Conservation (phyloP, 2,797 vertebrate genomes). For the Sebastes cheni region DNA sequence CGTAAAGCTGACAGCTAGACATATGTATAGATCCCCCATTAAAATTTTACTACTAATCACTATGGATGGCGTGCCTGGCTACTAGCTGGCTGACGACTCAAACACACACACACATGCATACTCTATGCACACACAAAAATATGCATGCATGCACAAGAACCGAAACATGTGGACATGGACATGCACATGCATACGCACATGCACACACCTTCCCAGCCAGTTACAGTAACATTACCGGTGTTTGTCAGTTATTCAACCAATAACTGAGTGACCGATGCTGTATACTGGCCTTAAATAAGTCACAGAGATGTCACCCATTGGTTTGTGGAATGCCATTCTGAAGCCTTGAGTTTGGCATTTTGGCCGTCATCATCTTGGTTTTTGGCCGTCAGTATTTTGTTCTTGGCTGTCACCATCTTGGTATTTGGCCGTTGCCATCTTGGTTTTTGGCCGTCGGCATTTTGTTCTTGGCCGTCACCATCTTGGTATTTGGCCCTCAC, state of each 20-base stretch:
- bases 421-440: too few relatives aligned
- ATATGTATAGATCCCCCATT: constrained; percentile 95
- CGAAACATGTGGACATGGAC: background rate
- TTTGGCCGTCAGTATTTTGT: too few relatives aligned
- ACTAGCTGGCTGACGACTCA: constrained; percentile 45
- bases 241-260: background rate
- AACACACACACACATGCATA: constrained; percentile 20
- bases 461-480: too few relatives aligned
- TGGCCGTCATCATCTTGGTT: too few relatives aligned
- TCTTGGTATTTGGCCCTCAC: too few relatives aligned
- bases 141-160: constrained; percentile 16
- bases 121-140: constrained; percentile 30
- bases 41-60: constrained; percentile 99
- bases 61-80: constrained; percentile 71
- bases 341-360: too few relatives aligned
- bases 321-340: too few relatives aligned
- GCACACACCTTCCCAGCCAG: background rate
- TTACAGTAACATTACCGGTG: background rate
- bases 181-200: background rate
- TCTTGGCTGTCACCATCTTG: too few relatives aligned
- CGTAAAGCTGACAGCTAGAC: constrained; percentile 97
- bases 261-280: background rate
- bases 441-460: too few relatives aligned
- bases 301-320: too few relatives aligned
- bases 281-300: too few relatives aligned